Evolutionary conservation across 2,888 invertebrate genomes (phyloP).

Genomic region (Cosmia pyralina): DNA sequence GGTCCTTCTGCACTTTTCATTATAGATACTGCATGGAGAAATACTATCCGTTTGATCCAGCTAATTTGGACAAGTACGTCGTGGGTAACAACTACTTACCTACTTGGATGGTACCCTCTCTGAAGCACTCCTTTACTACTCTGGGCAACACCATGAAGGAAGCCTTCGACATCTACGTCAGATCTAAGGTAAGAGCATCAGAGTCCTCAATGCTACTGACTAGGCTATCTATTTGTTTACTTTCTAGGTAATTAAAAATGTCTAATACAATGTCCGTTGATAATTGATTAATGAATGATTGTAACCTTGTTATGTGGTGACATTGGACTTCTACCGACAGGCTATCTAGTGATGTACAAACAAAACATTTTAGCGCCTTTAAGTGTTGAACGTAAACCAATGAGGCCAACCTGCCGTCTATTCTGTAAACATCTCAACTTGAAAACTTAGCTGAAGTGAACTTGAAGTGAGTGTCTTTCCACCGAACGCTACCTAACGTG

Average conservation of each 20-base stretch:
- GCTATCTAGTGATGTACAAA: too few relatives aligned
- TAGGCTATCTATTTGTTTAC: background rate
- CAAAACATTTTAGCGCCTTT: background rate
- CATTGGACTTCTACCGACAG: too few relatives aligned
- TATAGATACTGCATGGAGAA: constrained; percentile 95
- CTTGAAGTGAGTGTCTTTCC: too few relatives aligned
- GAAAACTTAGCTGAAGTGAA: too few relatives aligned
- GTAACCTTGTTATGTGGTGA: background rate
- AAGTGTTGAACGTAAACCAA: background rate
- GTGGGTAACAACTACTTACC: constrained; percentile 98
- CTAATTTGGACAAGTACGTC: constrained; percentile 96
- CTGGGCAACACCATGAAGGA: constrained; percentile 96
- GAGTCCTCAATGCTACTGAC: background rate
- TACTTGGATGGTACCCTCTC: constrained; percentile 96
- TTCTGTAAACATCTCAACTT: too few relatives aligned
- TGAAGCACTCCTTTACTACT: constrained; percentile 92
- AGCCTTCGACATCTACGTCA: constrained; percentile 94
- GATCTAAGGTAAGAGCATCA: constrained; percentile 80
- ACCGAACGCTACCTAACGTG: too few relatives aligned
- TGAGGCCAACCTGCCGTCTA: background rate
- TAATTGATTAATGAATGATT: background rate
- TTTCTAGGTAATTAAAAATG: background rate
- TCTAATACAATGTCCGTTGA: background rate
- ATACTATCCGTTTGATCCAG: constrained; percentile 97
- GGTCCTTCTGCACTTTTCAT: background rate